Base-by-base conservation (phyloP, 2,797 vertebrate genomes). In the Fringilla coelebs region DNA sequence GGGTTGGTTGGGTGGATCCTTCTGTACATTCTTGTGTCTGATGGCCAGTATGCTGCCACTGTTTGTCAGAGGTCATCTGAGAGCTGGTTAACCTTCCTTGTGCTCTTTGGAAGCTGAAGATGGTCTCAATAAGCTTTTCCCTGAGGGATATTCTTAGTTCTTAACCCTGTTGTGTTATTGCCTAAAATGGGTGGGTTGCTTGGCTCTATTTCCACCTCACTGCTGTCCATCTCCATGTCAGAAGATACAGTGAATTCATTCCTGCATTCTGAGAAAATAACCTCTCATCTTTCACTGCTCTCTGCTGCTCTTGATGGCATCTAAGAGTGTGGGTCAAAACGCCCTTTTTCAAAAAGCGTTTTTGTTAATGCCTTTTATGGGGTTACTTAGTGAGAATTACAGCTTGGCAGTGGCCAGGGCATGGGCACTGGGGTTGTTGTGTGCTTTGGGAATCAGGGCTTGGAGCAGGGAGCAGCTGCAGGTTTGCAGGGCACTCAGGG, bases 41-140 rank as follows among this genome's bases (percentile, higher is more conserved):
- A 8, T 67, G 38, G 45, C 31, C 40, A 57, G 0, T 55, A 1
- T 9, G 26, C 61, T 84, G 76, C 38, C 41, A 13, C 46, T 74
- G 51, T 66, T 76, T 63, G 77, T 34, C 41, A 45, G 41, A 82
- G 82, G 52, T 85, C 87, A 38, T 41, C 25, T 38, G 17, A 22
- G 62, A 68, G 68, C 48, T 82, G 71, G 74, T 75, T 88, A 52
- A 76, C 38, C 82, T 89, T 72, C 55, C 45, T 84, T 62, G n/a
- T 40, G 32, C 84, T 85, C 49, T 70, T 54, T 79, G 87, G 72
- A 88, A 78, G 51, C 72, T 85, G 73, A 86, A 74, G 87, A 29
- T 57, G 72, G 89, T 82, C 82, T 93, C 60, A 82, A 68, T 82
- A 87, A 94, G 38, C 79, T 90, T 57, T 93, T 96, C 72, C 93